These are phyloP conservation scores for Leptura quadrifasciata DNA, from an alignment of 2,888 invertebrate genomes.

Conservation along the genomic window DNA sequence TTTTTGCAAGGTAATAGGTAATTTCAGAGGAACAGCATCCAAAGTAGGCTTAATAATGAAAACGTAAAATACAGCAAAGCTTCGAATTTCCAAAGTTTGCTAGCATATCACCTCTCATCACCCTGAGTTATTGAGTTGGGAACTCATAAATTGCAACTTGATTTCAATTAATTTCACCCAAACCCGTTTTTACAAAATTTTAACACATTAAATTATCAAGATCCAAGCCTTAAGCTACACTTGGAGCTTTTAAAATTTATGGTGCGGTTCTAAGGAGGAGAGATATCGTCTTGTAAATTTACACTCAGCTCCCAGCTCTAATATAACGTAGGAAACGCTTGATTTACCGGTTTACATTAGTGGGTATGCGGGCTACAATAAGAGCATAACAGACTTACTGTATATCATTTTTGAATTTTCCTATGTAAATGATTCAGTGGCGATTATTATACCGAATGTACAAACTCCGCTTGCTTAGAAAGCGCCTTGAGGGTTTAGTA, in stretches of 20 bases:
- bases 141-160: not conserved
- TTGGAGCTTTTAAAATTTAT: slow-evolving; percentile 13
- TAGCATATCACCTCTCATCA: not conserved
- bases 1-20: too few relatives aligned
- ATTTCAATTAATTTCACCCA: not conserved
- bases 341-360: slow-evolving; percentile 26
- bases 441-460: too few relatives aligned
- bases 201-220: slow-evolving; percentile 7
- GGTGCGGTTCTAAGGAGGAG: slow-evolving; percentile 6
- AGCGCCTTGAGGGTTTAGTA: too few relatives aligned
- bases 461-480: too few relatives aligned
- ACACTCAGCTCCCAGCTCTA: slow-evolving; percentile 14
- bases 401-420: not conserved
- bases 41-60: too few relatives aligned
- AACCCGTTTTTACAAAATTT: not conserved
- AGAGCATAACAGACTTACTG: slow-evolving; percentile 16
- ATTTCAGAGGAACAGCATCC: too few relatives aligned
- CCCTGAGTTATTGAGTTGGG: not conserved
- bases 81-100: too few relatives aligned
- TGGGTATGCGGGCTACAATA: not conserved
- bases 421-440: too few relatives aligned
- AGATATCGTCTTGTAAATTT: slow-evolving; percentile 13
- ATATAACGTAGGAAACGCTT: slow-evolving; percentile 29
- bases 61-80: too few relatives aligned
- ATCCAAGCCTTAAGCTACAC: not conserved